phyloP scores from a whole-genome alignment of 37 sponge, comb jelly and placozoan genomes.

The Haliclona indistincta region DNA sequence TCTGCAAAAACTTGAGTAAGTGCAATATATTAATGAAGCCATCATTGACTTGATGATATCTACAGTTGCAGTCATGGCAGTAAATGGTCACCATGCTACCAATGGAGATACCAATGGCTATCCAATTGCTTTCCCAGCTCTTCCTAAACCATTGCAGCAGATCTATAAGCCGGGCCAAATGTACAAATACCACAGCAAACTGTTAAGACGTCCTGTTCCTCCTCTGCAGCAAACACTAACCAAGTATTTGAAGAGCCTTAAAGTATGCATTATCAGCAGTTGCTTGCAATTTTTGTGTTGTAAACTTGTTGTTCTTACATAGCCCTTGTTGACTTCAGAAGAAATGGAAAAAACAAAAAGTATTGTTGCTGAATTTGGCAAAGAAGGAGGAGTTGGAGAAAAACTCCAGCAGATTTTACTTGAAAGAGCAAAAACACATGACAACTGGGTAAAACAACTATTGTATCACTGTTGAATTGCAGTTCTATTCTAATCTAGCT shows the following conservation, averaged over 20 bases:
- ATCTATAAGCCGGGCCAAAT: constrained; percentile 55
- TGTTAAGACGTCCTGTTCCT: constrained; percentile 78
- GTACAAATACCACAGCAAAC: constrained; percentile 37
- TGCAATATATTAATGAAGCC: no score
- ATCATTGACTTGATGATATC: no score
- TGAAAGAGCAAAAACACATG: constrained; percentile 57
- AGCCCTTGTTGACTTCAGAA: constrained; percentile 68
- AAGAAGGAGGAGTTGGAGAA: constrained; percentile 70
- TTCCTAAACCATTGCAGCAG: constrained; percentile 37
- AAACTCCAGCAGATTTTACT: constrained; percentile 58
- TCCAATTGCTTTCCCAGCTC: constrained; percentile 8
- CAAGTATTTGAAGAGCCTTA: constrained; percentile 36
- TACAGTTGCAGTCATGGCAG: no score
- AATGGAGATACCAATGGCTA: no score
- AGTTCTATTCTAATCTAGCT: no score
- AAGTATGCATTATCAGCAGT: constrained; percentile 22
- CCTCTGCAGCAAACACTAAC: constrained; percentile 78
- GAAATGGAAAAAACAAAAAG: constrained; percentile 61
- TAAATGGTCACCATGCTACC: no score
- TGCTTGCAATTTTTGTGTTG: neutral
- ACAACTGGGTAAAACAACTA: constrained; percentile 77
- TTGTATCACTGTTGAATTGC: neutral
- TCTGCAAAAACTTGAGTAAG: no score
- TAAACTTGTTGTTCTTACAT: neutral
- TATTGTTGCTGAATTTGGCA: constrained; percentile 73